phyloP scores from a whole-genome alignment of 2,797 vertebrate species.

The Crypturellus tataupa region DNA sequence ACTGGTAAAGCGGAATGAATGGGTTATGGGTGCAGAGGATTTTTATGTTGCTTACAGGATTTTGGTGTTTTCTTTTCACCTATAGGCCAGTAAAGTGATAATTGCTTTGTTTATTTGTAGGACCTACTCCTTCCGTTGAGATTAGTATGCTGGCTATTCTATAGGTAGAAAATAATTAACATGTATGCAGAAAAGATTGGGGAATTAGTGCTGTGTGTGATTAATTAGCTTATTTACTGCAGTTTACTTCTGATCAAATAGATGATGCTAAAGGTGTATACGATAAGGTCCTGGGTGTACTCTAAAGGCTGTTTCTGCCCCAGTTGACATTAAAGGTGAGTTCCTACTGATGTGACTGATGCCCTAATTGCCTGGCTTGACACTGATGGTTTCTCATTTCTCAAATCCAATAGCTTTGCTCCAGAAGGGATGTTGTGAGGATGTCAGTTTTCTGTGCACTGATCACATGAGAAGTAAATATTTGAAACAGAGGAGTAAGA shows the following conservation, averaged over 20 bases:
- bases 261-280: conserved; percentile 34
- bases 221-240: conserved; percentile 72
- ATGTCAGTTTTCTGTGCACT: neutral
- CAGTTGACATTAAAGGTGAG: conserved; percentile 29
- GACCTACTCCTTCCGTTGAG: conserved; percentile 41
- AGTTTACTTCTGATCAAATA: conserved; percentile 68
- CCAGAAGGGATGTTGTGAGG: conserved; percentile 42
- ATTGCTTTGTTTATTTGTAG: conserved; percentile 57
- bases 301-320: conserved; percentile 52
- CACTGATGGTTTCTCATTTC: conserved; percentile 62
- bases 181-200: conserved; percentile 49
- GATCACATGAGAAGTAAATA: conserved; percentile 17
- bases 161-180: conserved; percentile 74
- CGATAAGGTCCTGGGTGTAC: conserved; percentile 46
- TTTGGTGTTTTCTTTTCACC: neutral
- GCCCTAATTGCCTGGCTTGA: conserved; percentile 40
- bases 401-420: conserved; percentile 51
- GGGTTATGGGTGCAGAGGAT: conserved; percentile 9
- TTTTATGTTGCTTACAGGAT: neutral
- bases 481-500: neutral
- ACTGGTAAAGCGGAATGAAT: neutral
- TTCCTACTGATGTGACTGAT: conserved; percentile 35
- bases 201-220: conserved; percentile 44
- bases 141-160: conserved; percentile 31
- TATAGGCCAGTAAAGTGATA: conserved; percentile 18